These are phyloP conservation scores for Halictus ligatus DNA, from an alignment of 2,888 invertebrate species.

Conservation along the genomic window DNA sequence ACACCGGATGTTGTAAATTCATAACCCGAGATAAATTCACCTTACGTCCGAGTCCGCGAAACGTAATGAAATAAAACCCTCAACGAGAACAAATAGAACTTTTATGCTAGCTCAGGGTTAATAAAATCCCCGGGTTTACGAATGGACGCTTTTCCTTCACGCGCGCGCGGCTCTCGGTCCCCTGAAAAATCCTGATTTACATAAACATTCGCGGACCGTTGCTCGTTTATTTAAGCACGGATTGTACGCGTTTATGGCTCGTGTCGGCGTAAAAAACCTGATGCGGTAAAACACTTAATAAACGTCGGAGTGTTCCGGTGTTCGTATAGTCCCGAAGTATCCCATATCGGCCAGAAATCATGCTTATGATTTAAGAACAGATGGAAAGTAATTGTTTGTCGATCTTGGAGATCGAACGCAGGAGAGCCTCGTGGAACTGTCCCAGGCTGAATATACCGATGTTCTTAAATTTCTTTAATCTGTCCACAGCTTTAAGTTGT, in stretches of 20 bases:
- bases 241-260: background rate
- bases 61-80: constrained; percentile 7
- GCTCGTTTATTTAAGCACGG: background rate
- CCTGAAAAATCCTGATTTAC: background rate
- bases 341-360: background rate
- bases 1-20: constrained; percentile 4
- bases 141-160: background rate
- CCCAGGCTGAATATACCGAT: too few relatives aligned
- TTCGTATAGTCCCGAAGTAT: background rate
- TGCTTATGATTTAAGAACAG: background rate
- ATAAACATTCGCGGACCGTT: background rate
- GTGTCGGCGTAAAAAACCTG: background rate
- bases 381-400: background rate
- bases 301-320: background rate
- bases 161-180: background rate
- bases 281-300: background rate
- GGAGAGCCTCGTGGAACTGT: background rate
- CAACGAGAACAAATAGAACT: constrained; percentile 18
- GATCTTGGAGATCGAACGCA: background rate
- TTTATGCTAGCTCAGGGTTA: background rate
- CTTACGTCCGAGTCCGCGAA: background rate
- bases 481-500: too few relatives aligned
- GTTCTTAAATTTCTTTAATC: too few relatives aligned
- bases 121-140: constrained; percentile 6
- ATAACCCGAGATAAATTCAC: background rate